Evolutionary conservation across 2,888 invertebrate genomes (phyloP), one percentile per base, ranked within the genome.

Genomic region (Diloba caeruleocephala): DNA sequence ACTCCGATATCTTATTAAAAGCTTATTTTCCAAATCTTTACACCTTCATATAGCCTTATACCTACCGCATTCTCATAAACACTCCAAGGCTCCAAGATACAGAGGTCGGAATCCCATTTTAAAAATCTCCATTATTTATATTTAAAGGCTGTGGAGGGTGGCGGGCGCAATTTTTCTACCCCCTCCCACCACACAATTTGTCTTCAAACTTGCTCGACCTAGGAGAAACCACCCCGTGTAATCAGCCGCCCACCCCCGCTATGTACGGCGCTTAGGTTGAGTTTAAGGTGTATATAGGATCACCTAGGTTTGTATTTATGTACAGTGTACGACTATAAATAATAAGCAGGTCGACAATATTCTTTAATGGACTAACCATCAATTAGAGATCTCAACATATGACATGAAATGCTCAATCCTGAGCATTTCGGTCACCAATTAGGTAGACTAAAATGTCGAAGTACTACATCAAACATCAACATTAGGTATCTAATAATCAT

Each of bases 201-300:
- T 89, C 88, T 89, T 89, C 80, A 84, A 87, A 85, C 82, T 85
- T 81, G 82, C 74, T 68, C 85, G 84, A 84, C 85, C 87, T 84
- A 84, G 76, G 81, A 70, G 73, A 41, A 33, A 48, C 65, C 60
- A 65, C 49, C 71, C 67, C 65, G 53, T 74, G 78, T 81, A 82
- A 83, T 82, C 80, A 82, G 78, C 60, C 73, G 52, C 43, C 61
- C 63, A 51, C 57, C 63, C 72, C 75, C 68, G 71, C 80, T 79
- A 81, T 81, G 56, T 83, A 80, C 78, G 78, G 81, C 84, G n/a
- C 84, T 87, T 88, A 88, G 89, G 88, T 90, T 84, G 71, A 77
- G 71, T 74, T 68, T 55, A 67, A 72, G 70, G 73, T 70, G 15
- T 69, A 61, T 49, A 44, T 53, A 48, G 9, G 32, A 33, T 41